phyloP scores from a whole-genome alignment of 2,797 vertebrate genomes.

The Molothrus ater region DNA sequence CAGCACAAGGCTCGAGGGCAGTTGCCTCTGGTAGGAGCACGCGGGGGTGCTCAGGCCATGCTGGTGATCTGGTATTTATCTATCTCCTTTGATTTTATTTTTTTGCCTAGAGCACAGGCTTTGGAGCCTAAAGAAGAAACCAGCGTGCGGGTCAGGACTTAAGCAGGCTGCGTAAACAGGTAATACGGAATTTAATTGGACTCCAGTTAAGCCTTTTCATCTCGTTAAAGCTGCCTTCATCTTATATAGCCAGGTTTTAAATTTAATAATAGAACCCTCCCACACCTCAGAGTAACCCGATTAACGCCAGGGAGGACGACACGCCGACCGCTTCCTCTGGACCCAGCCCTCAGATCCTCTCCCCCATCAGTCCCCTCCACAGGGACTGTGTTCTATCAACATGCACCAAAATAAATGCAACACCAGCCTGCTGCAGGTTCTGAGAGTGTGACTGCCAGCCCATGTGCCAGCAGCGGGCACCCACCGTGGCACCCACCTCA shows the following conservation, averaged over 20 bases:
- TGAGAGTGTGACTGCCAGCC: fast-evolving
- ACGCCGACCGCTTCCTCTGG: background rate
- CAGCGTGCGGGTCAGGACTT: slow-evolving; percentile 62
- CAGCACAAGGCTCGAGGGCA: background rate
- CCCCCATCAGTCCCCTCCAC: background rate
- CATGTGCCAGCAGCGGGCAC: fast-evolving
- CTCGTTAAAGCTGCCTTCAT: slow-evolving; percentile 81
- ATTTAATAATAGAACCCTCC: slow-evolving; percentile 75
- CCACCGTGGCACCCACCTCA: background rate
- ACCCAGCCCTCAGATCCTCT: slow-evolving; percentile 22
- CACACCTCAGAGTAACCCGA: slow-evolving; percentile 72
- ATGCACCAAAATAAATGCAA: background rate
- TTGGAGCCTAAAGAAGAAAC: slow-evolving; percentile 53
- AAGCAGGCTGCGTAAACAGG: slow-evolving; percentile 75
- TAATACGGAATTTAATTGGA: slow-evolving; percentile 79
- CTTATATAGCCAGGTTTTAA: slow-evolving; percentile 70
- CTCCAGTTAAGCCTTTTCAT: slow-evolving; percentile 82
- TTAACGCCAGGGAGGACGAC: slow-evolving; percentile 40
- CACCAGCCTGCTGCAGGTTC: background rate
- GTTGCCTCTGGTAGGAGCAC: background rate
- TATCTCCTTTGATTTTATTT: slow-evolving; percentile 5
- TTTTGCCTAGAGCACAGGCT: slow-evolving; percentile 23
- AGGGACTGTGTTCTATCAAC: background rate
- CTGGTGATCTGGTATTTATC: slow-evolving; percentile 18
- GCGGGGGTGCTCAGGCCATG: background rate